Base-by-base conservation (phyloP, 2,888 invertebrate species). In the Sylvicola cinctus region DNA sequence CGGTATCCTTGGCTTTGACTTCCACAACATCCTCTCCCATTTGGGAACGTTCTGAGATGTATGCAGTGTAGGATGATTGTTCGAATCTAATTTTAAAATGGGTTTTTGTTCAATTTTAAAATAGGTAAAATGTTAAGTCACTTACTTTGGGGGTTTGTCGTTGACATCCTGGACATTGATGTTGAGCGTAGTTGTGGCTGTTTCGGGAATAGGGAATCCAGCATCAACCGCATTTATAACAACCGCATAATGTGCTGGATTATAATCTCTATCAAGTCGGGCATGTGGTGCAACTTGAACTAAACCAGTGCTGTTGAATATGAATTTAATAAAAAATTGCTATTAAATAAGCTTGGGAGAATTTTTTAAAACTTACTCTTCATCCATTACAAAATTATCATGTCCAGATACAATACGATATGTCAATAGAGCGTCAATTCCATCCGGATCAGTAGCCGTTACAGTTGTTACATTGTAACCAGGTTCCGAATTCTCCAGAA, bases 381-480 rank as follows among this genome's bases (percentile, higher is more conserved):
- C 65, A 52, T 81, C 68, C 16, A 83, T 75, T 8, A 70, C 62
- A 48, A 83, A 83, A 45, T 80, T 79, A 44, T 81, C 81, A 3
- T 32, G 25, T 2, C 77, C 73, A 1, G 79, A 80, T 16, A 74
- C 70, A 36, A 81, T 73, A 41, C 72, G 67, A 47, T 79, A 81
- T 1, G 66, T 66, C 1, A 80, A 46, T 8, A 73, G 54, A 41
- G 67, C 65, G 49, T 80, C 77, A 11, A 75, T 57, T 0, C 80
- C 81, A 52, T 83, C 83, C 0, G 79, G 78, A 55, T 83, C 83
- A 37, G 71, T 74, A 0, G 84, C 84, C 14, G 68, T 53, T 0
- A 81, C 74, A 31, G 61, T 66, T 0, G 77, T 70, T 0, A 84
- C 72, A 51, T 71, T 70, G 11, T 69, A 66, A 2, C 78, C 78